Base-by-base conservation (phyloP, 2,888 invertebrate genomes). In the Agapostemon virescens region DNA sequence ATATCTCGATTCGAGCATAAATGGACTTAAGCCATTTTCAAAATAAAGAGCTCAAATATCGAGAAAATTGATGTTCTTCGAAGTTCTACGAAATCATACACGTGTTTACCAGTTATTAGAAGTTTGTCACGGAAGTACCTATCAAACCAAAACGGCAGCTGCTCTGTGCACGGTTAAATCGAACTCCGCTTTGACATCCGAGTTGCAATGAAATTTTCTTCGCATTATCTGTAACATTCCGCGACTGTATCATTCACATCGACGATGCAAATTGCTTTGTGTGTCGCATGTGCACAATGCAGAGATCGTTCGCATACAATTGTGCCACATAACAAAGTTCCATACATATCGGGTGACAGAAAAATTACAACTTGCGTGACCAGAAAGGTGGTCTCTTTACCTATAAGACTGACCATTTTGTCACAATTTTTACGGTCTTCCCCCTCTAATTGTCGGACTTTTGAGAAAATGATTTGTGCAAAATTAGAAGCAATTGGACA, bases 221-320 rank as follows among this genome's bases (percentile, higher is more conserved):
- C 26, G 49, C 26, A 71, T 74, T 69, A 61, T 66, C 71, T 69
- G 64, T 69, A 74, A 79, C 68, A 63, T 69, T 73, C 63, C 64
- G 17, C 69, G 42, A 23, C 30, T 55, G 33, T n/a, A 26, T 61
- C 58, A 63, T 72, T 20, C 26, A 38, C 68, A 45, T 72, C 36
- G n/a, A 0, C 45, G 45, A 68, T 69, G 79, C 20, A 68, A 68
- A 79, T 72, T 79, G 52, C 63, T 45, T 45, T 52, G 67, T 63
- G 38, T 20, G 38, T 23, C 26, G 49, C 38, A 33, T 58, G 38
- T 68, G 61, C 6, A 63, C 42, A 77, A 42, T 17, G 26, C 7
- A 33, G 42, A 15, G 36, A 61, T 61, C 45, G 15, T 52, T 55
- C 33, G 15, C 45, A 30, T 77, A 36, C 68, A 69, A 66, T 61